These are phyloP conservation scores for Poeciliopsis gracilis DNA, from an alignment of 2,797 vertebrate species.

Conservation along the genomic window DNA sequence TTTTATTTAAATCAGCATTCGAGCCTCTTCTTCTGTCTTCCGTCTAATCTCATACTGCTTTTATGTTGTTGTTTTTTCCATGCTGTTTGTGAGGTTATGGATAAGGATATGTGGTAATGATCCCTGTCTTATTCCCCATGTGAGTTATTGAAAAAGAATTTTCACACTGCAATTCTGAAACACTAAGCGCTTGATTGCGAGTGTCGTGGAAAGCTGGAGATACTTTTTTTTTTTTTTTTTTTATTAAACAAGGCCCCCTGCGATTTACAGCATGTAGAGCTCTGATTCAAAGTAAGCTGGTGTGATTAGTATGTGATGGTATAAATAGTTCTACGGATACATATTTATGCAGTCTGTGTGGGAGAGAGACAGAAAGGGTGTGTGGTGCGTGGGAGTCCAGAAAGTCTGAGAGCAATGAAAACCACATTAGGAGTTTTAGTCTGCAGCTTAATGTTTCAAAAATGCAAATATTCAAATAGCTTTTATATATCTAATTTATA, in stretches of 20 bases:
- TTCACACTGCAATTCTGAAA: slow-evolving; percentile 33
- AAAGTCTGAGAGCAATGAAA: slow-evolving; percentile 50
- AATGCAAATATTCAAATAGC: background rate
- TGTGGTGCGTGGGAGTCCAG: background rate
- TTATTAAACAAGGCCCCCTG: slow-evolving; percentile 64
- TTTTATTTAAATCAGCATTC: background rate
- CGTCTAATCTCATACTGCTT: background rate
- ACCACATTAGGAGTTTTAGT: slow-evolving; percentile 12
- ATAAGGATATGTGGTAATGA: slow-evolving; percentile 39
- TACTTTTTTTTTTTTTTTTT: slow-evolving; percentile 1
- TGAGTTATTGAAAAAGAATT: slow-evolving; percentile 43
- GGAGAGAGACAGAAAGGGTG: slow-evolving; percentile 3
- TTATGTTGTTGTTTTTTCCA: background rate
- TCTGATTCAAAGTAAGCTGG: slow-evolving; percentile 34
- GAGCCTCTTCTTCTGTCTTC: background rate
- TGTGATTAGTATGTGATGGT: slow-evolving; percentile 2
- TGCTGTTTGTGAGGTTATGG: background rate
- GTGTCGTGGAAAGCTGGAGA: slow-evolving; percentile 34
- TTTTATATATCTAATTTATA: background rate
- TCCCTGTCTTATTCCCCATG: slow-evolving; percentile 39
- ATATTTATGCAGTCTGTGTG: slow-evolving; percentile 6
- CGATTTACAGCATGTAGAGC: slow-evolving; percentile 54
- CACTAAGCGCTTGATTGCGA: slow-evolving; percentile 43
- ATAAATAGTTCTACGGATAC: slow-evolving; percentile 3
- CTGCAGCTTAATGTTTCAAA: background rate